Evolutionary conservation across 2,113 vertebrate genomes (phyloP), one percentile per base, ranked within the genome.

Genomic region (Rhinichthys klamathensis): DNA sequence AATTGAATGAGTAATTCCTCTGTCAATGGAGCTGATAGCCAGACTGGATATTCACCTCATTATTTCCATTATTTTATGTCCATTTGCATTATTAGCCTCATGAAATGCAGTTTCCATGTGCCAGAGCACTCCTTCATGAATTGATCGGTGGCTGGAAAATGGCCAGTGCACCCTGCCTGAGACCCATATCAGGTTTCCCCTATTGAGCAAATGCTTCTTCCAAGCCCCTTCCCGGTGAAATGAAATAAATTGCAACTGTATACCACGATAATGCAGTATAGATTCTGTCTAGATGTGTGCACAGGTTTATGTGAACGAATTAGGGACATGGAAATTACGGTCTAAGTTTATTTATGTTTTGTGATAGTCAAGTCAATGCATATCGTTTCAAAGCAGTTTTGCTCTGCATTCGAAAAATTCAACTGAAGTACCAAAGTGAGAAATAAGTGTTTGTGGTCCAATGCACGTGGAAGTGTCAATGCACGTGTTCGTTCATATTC

Each of bases 181-280:
- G 69, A 75, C 78, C 56, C 9, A 23, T 75, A 86, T 89, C 86
- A 80, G 74, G 82, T 89, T 89, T 74, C 88, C 60, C 76, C 46
- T 54, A 65, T 65, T 56, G 30, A 35, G 70, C 67, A 65, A 21
- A 49, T 56, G 41, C 61, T 84, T 56, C 85, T 87, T 84, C 79
- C 78, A 69, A 41, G 35, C 12, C 72, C 46, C 58, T 44, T 69
- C 56, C 23, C 32, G 10, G 3, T 74, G 54, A 89, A 91, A 93
- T 94, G 86, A 92, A 80, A 78, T 88, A 85, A 86, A 84, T 90
- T 91, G 93, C 91, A 94, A 94, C 90, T 83, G 87, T 86, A 92
- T 87, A 93, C 75, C 21, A 69, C 75, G 41, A 5, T 84, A 51
- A 90, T 80, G 58, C 72, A 54, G 23, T 85, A 67, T 63, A 72